Evolutionary conservation across 1,140 invertebrate genomes (phyloP).

Genomic region (Atta colombica): DNA sequence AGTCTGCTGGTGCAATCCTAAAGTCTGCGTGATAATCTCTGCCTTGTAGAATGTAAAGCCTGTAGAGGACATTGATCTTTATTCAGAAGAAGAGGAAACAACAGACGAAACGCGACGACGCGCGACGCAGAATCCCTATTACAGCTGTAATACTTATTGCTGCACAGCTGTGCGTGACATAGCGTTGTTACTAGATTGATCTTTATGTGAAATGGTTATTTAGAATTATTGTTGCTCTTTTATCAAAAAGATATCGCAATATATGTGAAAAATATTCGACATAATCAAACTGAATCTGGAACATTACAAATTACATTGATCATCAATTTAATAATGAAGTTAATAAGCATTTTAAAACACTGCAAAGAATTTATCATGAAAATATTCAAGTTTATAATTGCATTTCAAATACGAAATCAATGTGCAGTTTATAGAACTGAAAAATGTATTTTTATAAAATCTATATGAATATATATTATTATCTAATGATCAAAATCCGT

Average conservation of each 20-base stretch:
- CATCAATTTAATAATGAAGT: too few species aligned
- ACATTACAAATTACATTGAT: too few species aligned
- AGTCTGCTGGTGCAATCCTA: constrained; percentile 10
- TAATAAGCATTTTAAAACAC: too few species aligned
- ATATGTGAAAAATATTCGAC: too few species aligned
- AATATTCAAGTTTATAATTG: too few species aligned
- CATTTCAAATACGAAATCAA: too few species aligned
- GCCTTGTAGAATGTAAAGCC: not conserved
- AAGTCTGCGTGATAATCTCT: constrained; percentile 33
- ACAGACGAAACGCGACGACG: not conserved
- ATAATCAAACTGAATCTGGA: too few species aligned
- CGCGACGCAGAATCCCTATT: not conserved
- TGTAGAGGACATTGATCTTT: not conserved
- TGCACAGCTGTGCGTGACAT: not conserved
- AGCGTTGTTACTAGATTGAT: not conserved
- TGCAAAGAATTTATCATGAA: too few species aligned
- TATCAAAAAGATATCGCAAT: not conserved
- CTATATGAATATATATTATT: too few species aligned
- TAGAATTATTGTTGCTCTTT: not conserved
- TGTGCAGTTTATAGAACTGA: too few species aligned
- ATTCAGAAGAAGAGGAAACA: not conserved
- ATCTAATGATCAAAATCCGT: too few species aligned
- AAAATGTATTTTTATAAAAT: too few species aligned
- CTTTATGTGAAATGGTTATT: not conserved
- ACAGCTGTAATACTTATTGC: constrained; percentile 18